Base-by-base conservation (phyloP, 2,797 vertebrate species). In the Lepilemur ruficaudatus region DNA sequence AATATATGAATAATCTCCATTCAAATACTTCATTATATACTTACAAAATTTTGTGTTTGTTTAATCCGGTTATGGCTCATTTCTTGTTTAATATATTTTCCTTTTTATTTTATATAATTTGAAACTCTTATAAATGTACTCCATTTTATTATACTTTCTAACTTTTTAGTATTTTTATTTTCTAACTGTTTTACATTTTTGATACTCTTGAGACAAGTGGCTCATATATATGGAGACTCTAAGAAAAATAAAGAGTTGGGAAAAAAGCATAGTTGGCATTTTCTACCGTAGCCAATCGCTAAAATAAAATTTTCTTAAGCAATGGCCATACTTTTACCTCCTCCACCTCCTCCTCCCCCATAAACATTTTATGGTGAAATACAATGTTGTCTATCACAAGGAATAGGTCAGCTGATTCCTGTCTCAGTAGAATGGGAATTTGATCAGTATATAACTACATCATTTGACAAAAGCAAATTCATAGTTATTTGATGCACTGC, bases 311-410 rank as follows among this genome's bases (percentile, higher is more conserved):
- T 41, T 91, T 67, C n/a, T 73, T 5, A 81, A 59, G 32, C 9
- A 55, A 48, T 41, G 20, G 4, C 4, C 50, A 1, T 4, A 32
- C 5, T 18, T 7, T 38, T 50, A 35, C 30, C 4, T 46, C 5
- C 28, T 4, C 4, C 5, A 43, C 2, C 22, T 2, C 7, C 5
- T 38, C 57, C 55, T 23, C 20, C 55, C 0, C 7, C 67, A 46
- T 9, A 89, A 46, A 52, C 4, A 81, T 30, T 52, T 85, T 30
- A 63, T 59, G 52, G 2, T 65, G 18, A 81, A 65, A 41, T 23
- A 17, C 7, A 67, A 20, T 32, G 4, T 15, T 15, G 1, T 73
- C 43, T 57, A 7, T 69, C 70, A 48, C 3, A 25, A 52, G 17
- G 17, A 38, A 23, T 46, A 41, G 5, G 10, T 75, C 3, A 52